phyloP scores from a whole-genome alignment of 2,113 vertebrate species.

The Pongo pygmaeus region DNA sequence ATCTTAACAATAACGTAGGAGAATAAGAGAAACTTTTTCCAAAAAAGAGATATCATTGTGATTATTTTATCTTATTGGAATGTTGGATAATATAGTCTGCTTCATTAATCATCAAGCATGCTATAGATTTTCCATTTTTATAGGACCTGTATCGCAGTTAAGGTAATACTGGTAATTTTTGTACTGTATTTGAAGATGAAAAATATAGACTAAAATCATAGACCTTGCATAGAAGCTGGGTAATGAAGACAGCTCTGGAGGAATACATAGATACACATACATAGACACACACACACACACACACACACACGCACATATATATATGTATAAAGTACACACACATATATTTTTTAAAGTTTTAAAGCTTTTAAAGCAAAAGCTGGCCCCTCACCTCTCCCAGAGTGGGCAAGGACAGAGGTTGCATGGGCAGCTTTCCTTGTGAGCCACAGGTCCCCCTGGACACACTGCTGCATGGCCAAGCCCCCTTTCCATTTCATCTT shows the following conservation, averaged over 20 bases:
- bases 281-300: no score
- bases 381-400: no score
- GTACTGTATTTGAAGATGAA: neutral
- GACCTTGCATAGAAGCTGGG: neutral
- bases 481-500: no score
- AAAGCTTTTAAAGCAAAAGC: no score
- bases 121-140: neutral
- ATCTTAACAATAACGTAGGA: neutral
- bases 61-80: constrained; percentile 20
- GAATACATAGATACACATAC: rapidly evolving
- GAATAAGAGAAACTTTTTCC: neutral
- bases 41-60: neutral
- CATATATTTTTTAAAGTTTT: no score
- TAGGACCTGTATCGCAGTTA: no score
- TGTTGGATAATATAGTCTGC: neutral
- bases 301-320: no score
- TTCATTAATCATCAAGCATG: neutral
- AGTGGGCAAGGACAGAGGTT: no score
- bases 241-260: neutral
- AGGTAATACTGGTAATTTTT: constrained; percentile 14
- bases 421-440: no score
- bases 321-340: neutral
- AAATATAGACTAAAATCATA: constrained; percentile 41
- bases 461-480: no score
- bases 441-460: no score